These are phyloP conservation scores for Oasisia sp. DNA, from an alignment of 2,888 invertebrate genomes.

Conservation along the genomic window DNA sequence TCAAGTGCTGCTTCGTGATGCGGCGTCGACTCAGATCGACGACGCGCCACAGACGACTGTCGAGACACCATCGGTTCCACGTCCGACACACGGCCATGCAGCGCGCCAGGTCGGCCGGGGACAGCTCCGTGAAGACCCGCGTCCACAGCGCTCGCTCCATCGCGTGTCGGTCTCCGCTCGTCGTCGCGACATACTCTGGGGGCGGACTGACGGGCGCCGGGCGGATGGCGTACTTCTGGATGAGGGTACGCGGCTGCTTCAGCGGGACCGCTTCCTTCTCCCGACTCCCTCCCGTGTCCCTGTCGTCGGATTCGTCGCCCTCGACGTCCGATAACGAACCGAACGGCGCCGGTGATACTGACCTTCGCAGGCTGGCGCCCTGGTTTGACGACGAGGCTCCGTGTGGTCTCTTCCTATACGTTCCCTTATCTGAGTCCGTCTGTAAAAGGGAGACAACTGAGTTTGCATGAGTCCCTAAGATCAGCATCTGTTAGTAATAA, in stretches of 20 bases:
- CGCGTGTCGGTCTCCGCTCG: constrained; percentile 44
- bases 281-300: background rate
- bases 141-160: constrained; percentile 63
- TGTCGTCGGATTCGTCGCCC: background rate
- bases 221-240: constrained; percentile 49
- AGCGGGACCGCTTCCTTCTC: background rate
- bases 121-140: constrained; percentile 65
- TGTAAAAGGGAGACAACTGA: background rate
- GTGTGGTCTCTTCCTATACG: background rate
- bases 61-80: constrained; percentile 87
- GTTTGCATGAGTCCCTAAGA: background rate
- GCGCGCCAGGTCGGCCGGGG: constrained; percentile 71
- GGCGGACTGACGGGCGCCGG: constrained; percentile 57
- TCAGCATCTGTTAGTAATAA: background rate
- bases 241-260: constrained; percentile 14
- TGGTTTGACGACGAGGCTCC: background rate
- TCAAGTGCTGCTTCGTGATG: constrained; percentile 75
- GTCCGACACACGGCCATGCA: constrained; percentile 82
- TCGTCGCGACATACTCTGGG: constrained; percentile 48
- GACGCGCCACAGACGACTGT: constrained; percentile 84
- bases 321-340: background rate
- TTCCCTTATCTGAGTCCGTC: background rate
- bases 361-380: background rate
- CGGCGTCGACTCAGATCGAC: constrained; percentile 74
- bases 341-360: background rate